Evolutionary conservation across 37 sponge, comb jelly and placozoan genomes (phyloP), one percentile per base, ranked within the genome.

Genomic region (Hexactinellida sp.): DNA sequence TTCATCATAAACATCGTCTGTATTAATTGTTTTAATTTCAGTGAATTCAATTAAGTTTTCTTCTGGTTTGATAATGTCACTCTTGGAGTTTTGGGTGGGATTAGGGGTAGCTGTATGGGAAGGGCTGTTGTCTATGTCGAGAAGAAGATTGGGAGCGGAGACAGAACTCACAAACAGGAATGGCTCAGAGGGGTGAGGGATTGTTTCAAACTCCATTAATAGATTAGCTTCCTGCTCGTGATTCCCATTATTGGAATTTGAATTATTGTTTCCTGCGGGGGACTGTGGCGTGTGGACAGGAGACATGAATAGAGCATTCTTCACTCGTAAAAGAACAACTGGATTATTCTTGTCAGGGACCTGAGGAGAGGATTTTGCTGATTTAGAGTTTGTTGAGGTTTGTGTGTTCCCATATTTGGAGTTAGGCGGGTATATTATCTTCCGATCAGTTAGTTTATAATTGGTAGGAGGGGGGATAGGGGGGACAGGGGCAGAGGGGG

Each of bases 1-100:
- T 63, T 63, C 76, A 63, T 63, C 34, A 63, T 63, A 63, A 3
- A 63, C 76, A 63, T 63, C 76, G 5, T 63, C 76, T 63, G 76
- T 3, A 25, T n/a, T 28, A n/a, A 63, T 63, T 21, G 76, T 23
- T 21, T 7, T 7, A 28, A 63, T 63, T 3, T 32, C 3, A 32
- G 76, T 63, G 34, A 63, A 63, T 7, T 63, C 76, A 63, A 63
- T 63, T 28, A 63, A 23, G 34, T 63, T 23, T 32, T 10, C 76
- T 23, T 63, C 76, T 63, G 3, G 28, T 63, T 63, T 63, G 32
- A 25, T 63, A 41, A 5, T 41, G 47, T 5, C 47, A 41, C 47
- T 16, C 13, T 63, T 10, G 1, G 3, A 21, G 34, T 63, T 7
- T 25, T n/a, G 19, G 3, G 3, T 63, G 3, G 76, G 28, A n/a